phyloP scores from a whole-genome alignment of 2,797 vertebrate species.

The Acanthopagrus latus region DNA sequence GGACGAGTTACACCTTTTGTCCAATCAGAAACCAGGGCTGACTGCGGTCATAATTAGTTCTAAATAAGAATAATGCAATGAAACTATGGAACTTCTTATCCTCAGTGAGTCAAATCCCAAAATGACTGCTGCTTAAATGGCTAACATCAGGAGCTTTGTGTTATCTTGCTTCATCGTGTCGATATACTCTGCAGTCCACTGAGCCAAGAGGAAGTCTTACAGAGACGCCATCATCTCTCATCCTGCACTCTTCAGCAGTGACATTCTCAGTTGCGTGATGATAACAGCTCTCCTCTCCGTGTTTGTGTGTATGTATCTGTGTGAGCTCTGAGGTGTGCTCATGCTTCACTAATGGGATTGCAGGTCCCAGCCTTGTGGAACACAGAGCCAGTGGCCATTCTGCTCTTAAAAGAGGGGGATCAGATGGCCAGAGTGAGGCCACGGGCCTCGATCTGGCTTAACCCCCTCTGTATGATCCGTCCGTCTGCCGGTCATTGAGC shows the following conservation, averaged over 20 bases:
- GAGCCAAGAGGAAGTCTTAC: conserved; percentile 3
- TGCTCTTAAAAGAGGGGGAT: conserved; percentile 66
- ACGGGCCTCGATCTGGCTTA: conserved; percentile 63
- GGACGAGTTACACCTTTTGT: no score
- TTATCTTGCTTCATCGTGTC: background rate
- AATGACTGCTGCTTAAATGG: no score
- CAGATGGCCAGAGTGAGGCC: conserved; percentile 78
- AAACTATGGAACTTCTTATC: no score
- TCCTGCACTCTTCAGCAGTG: background rate
- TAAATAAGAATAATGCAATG: no score
- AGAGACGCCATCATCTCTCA: conserved; percentile 4
- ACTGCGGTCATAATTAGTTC: no score
- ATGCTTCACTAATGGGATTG: conserved; percentile 76
- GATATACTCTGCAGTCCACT: background rate
- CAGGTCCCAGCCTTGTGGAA: conserved; percentile 47
- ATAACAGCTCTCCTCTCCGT: conserved; percentile 19
- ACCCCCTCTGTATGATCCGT: conserved; percentile 65
- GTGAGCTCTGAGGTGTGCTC: conserved; percentile 53
- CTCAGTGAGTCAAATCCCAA: no score
- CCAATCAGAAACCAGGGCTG: no score
- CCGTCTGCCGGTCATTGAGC: conserved; percentile 74
- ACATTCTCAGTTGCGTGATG: conserved; percentile 1
- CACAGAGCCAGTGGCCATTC: conserved; percentile 56
- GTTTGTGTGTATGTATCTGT: conserved; percentile 8
- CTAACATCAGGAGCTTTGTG: background rate